phyloP scores from a whole-genome alignment of 2,113 vertebrate genomes.

The Elaphurus davidianus region DNA sequence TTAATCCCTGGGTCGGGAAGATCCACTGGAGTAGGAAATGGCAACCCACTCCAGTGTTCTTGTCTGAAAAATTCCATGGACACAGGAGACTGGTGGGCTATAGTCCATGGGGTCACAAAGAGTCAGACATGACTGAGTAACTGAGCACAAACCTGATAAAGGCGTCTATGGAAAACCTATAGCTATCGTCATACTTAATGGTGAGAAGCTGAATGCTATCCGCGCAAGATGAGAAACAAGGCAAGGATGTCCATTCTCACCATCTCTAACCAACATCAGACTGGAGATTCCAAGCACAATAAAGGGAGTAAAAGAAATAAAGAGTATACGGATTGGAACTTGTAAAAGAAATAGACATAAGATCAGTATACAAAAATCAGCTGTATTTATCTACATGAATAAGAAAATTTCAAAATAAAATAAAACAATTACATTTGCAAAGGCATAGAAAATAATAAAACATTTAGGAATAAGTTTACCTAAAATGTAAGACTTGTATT shows the following conservation, averaged over 20 bases:
- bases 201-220: not conserved
- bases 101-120: not conserved
- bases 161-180: not conserved
- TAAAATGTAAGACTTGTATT: not conserved
- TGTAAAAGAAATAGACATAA: not conserved
- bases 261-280: not conserved
- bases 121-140: not conserved
- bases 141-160: not conserved
- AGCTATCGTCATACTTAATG: not conserved
- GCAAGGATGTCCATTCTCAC: not conserved
- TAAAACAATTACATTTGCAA: not conserved
- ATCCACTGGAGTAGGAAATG: not conserved
- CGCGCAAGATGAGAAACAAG: not conserved
- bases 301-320: not conserved
- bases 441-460: not conserved
- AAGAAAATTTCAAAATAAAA: slow-evolving; percentile 10
- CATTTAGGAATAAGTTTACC: not conserved
- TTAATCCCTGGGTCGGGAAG: not conserved
- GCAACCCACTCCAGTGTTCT: not conserved
- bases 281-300: not conserved
- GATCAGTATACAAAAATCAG: not conserved
- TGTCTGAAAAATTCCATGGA: not conserved
- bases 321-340: not conserved
- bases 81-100: not conserved
- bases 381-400: not conserved